Conservation (phyloP, 2,113 vertebrate species). For the Lontra canadensis region DNA sequence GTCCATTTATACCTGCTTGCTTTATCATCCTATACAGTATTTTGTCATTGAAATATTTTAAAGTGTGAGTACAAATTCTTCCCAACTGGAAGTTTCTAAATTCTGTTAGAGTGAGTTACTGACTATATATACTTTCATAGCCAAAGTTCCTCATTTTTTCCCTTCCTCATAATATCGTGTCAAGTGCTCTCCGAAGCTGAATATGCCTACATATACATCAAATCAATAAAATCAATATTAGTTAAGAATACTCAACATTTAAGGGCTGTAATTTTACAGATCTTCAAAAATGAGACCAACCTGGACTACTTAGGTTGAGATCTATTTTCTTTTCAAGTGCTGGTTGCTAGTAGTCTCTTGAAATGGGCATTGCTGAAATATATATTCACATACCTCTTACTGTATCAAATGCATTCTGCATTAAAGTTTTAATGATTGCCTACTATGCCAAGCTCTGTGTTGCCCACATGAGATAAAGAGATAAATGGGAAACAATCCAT, state of each 20-base stretch:
- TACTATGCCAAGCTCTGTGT: neutral
- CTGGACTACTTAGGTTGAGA: neutral
- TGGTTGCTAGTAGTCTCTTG: neutral
- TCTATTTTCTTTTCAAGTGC: neutral
- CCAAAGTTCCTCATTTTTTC: neutral
- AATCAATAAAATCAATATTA: conserved; percentile 7
- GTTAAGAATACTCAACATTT: neutral
- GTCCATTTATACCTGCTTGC: neutral
- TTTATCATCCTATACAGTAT: neutral
- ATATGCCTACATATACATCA: neutral
- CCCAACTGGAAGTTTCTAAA: conserved; percentile 4
- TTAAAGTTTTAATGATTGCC: neutral
- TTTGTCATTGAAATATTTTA: conserved; percentile 21
- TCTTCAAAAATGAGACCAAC: neutral
- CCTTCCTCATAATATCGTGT: neutral
- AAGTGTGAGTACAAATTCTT: neutral
- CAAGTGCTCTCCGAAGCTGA: neutral
- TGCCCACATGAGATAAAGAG: neutral
- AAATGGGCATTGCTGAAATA: neutral
- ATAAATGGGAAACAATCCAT: neutral
- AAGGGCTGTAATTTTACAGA: neutral
- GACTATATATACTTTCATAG: neutral
- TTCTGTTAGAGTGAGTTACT: neutral
- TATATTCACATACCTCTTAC: neutral
- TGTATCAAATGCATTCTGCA: neutral